A percentile compares a stretch with the other conserved stretches of the same genome.
Conservation (phyloP, 2,113 vertebrate species). For the Oreochromis spilurus region DNA sequence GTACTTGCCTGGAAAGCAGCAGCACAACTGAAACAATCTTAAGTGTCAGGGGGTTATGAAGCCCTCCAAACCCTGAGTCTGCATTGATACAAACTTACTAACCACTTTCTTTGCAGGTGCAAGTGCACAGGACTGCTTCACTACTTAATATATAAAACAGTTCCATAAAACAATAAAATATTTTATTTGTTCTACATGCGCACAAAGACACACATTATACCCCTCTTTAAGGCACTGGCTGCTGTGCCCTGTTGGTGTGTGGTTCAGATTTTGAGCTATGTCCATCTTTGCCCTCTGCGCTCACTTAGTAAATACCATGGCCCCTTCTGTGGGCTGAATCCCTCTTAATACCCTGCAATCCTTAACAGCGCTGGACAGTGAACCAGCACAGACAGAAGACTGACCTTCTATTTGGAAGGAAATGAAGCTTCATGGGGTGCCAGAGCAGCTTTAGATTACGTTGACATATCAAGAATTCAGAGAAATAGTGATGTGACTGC, state of each 20-base stretch:
- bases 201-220: not conserved
- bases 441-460: not conserved
- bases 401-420: slow-evolving; percentile 17
- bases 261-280: slow-evolving; percentile 13
- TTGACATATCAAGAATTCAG: not conserved
- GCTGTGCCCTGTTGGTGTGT: not conserved
- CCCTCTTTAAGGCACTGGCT: not conserved
- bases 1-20: not conserved
- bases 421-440: slow-evolving; percentile 10
- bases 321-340: slow-evolving; percentile 28
- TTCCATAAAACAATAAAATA: not conserved
- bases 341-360: slow-evolving; percentile 37
- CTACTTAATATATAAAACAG: not conserved
- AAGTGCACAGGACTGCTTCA: not conserved
- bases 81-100: not conserved
- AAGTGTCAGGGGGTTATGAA: not conserved
- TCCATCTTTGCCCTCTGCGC: slow-evolving; percentile 10
- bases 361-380: slow-evolving; percentile 7
- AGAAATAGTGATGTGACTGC: not conserved
- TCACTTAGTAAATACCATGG: slow-evolving; percentile 11
- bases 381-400: not conserved
- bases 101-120: not conserved
- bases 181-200: not conserved
- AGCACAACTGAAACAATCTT: not conserved
- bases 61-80: not conserved